phyloP scores from a whole-genome alignment of 2,797 vertebrate genomes.

The Acridotheres tristis region DNA sequence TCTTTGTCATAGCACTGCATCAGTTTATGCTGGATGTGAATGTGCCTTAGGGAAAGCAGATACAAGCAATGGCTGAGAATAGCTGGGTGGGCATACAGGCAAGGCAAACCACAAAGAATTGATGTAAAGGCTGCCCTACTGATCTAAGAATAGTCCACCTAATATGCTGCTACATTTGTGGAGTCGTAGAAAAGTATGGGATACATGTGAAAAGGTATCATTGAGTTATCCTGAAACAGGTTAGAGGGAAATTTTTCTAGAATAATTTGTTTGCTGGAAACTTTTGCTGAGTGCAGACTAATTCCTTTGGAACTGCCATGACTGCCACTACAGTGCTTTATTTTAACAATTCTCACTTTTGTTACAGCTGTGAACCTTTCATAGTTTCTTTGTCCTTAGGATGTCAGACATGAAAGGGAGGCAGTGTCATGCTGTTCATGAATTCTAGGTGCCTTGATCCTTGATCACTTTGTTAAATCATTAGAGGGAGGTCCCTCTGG shows the following conservation, averaged over 20 bases:
- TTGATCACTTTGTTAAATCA: constrained; percentile 65
- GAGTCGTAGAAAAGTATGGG: neutral
- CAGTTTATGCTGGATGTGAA: neutral
- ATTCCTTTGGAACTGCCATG: constrained; percentile 8
- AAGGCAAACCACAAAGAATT: neutral
- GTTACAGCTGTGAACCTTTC: constrained; percentile 43
- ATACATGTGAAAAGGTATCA: neutral
- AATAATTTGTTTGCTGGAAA: constrained; percentile 27
- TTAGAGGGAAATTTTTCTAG: neutral
- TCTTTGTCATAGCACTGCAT: neutral
- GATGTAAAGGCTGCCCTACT: neutral
- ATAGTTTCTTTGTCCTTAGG: constrained; percentile 59
- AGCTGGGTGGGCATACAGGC: neutral
- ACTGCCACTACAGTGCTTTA: neutral
- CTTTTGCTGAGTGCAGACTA: neutral
- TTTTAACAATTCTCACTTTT: constrained; percentile 51
- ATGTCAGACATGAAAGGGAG: constrained; percentile 65
- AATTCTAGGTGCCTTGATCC: constrained; percentile 67
- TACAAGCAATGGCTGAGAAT: neutral
- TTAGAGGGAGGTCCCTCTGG: constrained; percentile 56
- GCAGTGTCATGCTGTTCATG: constrained; percentile 45
- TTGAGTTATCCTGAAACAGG: neutral
- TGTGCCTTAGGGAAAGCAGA: neutral
- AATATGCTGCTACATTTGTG: neutral
- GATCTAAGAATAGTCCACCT: neutral